Conservation (phyloP, 2,888 invertebrate genomes). For the Rambutsinella grinnellia region DNA sequence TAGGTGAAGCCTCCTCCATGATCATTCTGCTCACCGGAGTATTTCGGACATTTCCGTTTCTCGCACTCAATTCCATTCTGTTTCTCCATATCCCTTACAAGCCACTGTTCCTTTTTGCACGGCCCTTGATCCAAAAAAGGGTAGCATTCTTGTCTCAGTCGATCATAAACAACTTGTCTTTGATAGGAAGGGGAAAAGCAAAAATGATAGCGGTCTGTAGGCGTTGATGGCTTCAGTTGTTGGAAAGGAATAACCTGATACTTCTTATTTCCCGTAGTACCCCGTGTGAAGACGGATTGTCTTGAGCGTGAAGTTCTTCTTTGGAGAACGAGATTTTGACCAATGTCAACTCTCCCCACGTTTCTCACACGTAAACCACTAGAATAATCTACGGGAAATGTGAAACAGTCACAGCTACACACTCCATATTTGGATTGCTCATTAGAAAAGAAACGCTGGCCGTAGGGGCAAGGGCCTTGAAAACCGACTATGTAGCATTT, state of each 20-base stretch:
- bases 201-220: conserved; percentile 16
- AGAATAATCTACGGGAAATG: background rate
- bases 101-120: conserved; percentile 28
- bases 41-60: conserved; percentile 23
- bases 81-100: conserved; percentile 5
- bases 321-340: background rate
- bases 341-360: background rate
- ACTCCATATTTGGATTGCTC: conserved; percentile 21
- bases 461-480: background rate
- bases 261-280: background rate
- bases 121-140: conserved; percentile 35
- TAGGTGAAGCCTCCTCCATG: conserved; percentile 23
- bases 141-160: conserved; percentile 12
- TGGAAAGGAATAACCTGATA: too few species aligned
- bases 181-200: conserved; percentile 16
- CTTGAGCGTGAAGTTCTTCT: background rate
- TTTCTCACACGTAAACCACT: background rate
- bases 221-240: background rate
- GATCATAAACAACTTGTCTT: conserved; percentile 25
- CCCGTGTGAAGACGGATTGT: background rate
- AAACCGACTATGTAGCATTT: background rate
- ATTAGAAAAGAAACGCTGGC: background rate
- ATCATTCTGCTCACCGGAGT: background rate
- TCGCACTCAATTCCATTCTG: conserved; percentile 18
- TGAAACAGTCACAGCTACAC: conserved; percentile 40